Evolutionary conservation across 1,140 invertebrate species (phyloP).

Genomic region (Drosophila parabipectinata): DNA sequence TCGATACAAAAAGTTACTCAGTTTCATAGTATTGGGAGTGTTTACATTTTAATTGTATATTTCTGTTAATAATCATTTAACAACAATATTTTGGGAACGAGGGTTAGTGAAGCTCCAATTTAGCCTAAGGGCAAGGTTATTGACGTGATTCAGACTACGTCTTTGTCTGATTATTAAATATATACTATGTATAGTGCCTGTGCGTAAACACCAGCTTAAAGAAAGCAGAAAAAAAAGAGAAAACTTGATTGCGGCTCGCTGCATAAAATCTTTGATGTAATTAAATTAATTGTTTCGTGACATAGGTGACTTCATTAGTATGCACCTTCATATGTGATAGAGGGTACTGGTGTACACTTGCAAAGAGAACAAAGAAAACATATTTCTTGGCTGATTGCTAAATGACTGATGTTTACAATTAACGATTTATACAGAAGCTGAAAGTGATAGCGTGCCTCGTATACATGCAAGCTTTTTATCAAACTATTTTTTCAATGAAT

Average conservation of each 20-base stretch:
- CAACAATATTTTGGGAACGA: conserved; percentile 24
- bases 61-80: conserved; percentile 26
- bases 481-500: not conserved
- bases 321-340: not conserved
- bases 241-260: not conserved
- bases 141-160: conserved; percentile 9
- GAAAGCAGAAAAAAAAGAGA: conserved; percentile 8
- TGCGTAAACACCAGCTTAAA: not conserved
- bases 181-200: not conserved
- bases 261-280: conserved; percentile 20
- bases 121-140: not conserved
- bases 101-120: conserved; percentile 15
- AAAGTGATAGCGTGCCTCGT: conserved; percentile 11
- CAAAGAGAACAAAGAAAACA: conserved; percentile 34
- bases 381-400: conserved; percentile 19
- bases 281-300: conserved; percentile 15
- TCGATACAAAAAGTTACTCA: too few relatives aligned
- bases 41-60: conserved; percentile 48
- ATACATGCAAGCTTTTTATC: conserved; percentile 24
- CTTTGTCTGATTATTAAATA: not conserved
- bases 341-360: not conserved
- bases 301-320: conserved; percentile 33
- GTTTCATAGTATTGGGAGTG: conserved; percentile 25
- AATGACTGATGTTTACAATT: conserved; percentile 39
- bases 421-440: conserved; percentile 25